Conservation (phyloP, 2,113 vertebrate species). For the Cairina moschata region DNA sequence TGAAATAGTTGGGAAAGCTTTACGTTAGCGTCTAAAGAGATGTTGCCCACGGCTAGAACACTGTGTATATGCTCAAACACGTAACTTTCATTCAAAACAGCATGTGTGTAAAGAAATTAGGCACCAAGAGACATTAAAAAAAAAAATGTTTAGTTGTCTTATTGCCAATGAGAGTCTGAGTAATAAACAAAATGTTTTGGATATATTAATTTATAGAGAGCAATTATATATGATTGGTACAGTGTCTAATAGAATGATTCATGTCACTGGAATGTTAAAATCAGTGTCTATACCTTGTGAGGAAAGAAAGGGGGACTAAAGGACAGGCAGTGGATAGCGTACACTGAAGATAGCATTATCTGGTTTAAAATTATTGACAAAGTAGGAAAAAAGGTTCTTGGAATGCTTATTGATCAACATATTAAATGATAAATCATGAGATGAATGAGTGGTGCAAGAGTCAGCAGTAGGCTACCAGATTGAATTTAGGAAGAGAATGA, state of each 20-base stretch:
- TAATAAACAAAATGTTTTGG: conserved; percentile 41
- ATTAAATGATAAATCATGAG: conserved; percentile 15
- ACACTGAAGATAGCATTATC: not conserved
- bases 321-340: not conserved
- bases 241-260: not conserved
- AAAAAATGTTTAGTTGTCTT: not conserved
- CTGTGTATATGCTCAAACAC: conserved; percentile 29
- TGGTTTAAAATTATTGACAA: not conserved
- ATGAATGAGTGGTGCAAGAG: not conserved
- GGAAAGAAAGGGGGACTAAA: not conserved
- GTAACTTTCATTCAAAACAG: conserved; percentile 43
- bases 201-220: conserved; percentile 14
- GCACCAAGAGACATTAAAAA: not conserved
- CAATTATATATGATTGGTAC: conserved; percentile 37
- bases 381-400: not conserved
- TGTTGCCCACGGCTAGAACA: conserved; percentile 38
- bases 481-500: not conserved
- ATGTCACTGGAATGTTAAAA: conserved; percentile 20
- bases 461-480: not conserved
- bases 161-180: not conserved
- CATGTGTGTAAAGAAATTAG: conserved; percentile 17
- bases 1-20: conserved; percentile 20
- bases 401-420: not conserved
- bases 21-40: not conserved
- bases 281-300: not conserved